These are phyloP conservation scores for Andrena bicolor DNA, from an alignment of 2,888 invertebrate species.

Conservation along the genomic window DNA sequence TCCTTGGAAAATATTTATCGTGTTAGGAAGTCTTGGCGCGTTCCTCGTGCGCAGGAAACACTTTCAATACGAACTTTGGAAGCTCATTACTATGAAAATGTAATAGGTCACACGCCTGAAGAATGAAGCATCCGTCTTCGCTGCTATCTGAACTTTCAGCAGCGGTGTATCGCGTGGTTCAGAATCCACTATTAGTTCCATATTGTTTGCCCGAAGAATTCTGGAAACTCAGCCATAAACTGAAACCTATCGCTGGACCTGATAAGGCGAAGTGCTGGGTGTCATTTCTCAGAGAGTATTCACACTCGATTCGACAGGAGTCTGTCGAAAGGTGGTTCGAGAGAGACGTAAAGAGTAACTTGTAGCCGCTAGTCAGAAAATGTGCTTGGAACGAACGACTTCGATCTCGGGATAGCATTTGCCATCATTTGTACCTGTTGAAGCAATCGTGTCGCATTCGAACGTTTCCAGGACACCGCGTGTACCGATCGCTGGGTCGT, in stretches of 20 bases:
- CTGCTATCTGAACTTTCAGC: background rate
- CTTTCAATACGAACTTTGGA: background rate
- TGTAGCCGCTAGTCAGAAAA: background rate
- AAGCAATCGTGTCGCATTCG: conserved; percentile 26
- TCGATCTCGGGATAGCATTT: conserved; percentile 19
- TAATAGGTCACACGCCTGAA: background rate
- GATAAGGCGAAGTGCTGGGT: background rate
- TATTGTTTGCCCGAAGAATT: background rate
- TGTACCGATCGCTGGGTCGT: background rate
- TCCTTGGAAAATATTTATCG: background rate
- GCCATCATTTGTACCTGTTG: conserved; percentile 56
- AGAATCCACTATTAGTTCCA: background rate
- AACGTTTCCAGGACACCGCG: conserved; percentile 6
- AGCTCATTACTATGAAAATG: background rate
- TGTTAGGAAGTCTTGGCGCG: background rate
- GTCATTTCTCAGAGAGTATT: background rate
- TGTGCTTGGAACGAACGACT: conserved; percentile 31
- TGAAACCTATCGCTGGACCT: background rate
- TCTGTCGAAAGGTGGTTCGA: conserved; percentile 8
- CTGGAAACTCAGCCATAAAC: background rate
- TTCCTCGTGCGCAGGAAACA: background rate
- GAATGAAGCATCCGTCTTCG: background rate
- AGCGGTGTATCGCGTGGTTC: background rate
- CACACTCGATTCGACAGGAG: background rate
- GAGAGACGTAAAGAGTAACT: conserved; percentile 32